Conservation (phyloP, 1,140 invertebrate species). For the Coptotermes formosanus region DNA sequence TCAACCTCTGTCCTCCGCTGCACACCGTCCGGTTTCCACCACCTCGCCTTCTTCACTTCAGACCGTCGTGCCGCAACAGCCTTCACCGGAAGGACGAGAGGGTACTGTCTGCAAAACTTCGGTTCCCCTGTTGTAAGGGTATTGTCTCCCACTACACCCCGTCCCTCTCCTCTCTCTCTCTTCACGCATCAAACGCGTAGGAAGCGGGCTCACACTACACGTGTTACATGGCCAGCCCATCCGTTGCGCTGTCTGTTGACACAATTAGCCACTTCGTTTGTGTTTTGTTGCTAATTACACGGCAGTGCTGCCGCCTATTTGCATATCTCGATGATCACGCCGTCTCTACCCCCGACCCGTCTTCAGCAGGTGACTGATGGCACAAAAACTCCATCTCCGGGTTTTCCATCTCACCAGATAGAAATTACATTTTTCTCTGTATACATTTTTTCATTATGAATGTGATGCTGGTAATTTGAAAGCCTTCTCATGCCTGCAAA, state of each 20-base stretch:
- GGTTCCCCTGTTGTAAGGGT: too few relatives aligned
- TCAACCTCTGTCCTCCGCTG: too few relatives aligned
- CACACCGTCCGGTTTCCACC: too few relatives aligned
- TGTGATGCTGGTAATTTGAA: conserved; percentile 32
- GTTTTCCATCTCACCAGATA: conserved; percentile 33
- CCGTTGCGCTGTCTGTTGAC: neutral
- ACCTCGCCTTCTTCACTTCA: too few relatives aligned
- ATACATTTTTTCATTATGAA: conserved; percentile 17
- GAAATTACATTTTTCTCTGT: conserved; percentile 33
- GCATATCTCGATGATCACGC: neutral
- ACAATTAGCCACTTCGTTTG: neutral
- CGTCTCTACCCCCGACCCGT: neutral
- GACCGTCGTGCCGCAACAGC: too few relatives aligned
- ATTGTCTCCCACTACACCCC: too few relatives aligned
- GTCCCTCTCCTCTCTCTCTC: too few relatives aligned
- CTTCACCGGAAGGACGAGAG: too few relatives aligned
- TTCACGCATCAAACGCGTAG: too few relatives aligned
- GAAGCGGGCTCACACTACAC: too few relatives aligned
- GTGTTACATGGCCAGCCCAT: too few relatives aligned
- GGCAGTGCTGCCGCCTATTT: neutral
- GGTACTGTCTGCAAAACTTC: too few relatives aligned
- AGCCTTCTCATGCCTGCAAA: conserved; percentile 30
- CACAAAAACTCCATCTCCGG: conserved; percentile 20
- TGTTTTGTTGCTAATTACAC: conserved; percentile 7
- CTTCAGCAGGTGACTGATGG: neutral